phyloP scores from a whole-genome alignment of 1,140 invertebrate species.

The Melanaphis sacchari region DNA sequence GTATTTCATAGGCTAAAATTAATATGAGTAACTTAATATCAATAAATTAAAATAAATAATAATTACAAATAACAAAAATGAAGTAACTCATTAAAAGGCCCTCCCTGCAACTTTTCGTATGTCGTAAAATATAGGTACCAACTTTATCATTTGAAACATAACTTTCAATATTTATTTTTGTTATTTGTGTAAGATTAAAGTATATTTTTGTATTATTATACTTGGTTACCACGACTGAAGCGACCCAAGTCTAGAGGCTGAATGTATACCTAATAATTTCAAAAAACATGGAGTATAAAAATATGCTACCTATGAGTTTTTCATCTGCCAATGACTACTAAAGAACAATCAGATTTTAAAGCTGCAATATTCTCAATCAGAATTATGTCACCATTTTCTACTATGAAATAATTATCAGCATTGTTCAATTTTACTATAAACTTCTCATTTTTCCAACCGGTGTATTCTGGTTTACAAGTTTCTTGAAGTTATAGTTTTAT shows the following conservation, averaged over 20 bases:
- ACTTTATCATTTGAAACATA: not conserved
- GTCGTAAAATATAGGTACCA: not conserved
- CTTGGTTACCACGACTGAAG: not conserved
- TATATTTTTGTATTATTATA: not conserved
- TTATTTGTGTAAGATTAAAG: not conserved
- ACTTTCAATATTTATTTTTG: not conserved
- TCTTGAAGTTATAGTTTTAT: not conserved
- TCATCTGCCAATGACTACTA: not conserved
- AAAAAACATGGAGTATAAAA: not conserved
- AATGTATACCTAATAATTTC: not conserved
- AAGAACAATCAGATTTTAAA: not conserved
- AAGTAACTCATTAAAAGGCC: not conserved
- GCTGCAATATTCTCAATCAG: not conserved
- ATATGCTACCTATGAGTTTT: not conserved
- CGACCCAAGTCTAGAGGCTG: not conserved
- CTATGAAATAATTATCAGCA: not conserved
- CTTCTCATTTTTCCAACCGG: not conserved
- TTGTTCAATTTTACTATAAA: conserved; percentile 9
- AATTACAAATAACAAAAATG: not conserved
- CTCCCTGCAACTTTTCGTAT: not conserved
- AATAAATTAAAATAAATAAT: no score
- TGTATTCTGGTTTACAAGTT: not conserved
- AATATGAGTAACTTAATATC: not conserved
- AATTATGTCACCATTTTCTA: not conserved
- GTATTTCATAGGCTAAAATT: not conserved